phyloP scores from a whole-genome alignment of 2,888 invertebrate genomes.

The Hermaeophaga mercurialis region DNA sequence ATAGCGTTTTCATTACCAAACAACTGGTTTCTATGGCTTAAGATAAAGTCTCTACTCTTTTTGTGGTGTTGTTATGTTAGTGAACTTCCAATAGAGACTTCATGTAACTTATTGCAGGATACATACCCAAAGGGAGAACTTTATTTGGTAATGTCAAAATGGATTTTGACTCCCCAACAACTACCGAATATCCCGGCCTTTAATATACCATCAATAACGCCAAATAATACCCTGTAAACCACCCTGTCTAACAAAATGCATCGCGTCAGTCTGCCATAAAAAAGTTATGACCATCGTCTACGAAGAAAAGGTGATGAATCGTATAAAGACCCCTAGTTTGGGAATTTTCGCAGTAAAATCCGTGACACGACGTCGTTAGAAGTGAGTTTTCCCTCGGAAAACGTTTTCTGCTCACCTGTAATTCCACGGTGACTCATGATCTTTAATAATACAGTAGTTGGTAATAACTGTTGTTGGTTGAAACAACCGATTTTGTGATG shows the following conservation, averaged over 20 bases:
- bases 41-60: too few relatives aligned
- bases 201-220: constrained; percentile 4
- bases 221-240: constrained; percentile 10
- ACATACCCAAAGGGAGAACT: too few relatives aligned
- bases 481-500: constrained; percentile 38
- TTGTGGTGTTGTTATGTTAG: too few relatives aligned
- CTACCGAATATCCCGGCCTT: too few relatives aligned
- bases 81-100: too few relatives aligned
- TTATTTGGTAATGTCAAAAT: too few relatives aligned
- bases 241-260: constrained; percentile 17
- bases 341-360: constrained; percentile 35
- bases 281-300: constrained; percentile 26
- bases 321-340: constrained; percentile 30
- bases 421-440: constrained; percentile 48
- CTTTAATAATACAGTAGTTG: constrained; percentile 46
- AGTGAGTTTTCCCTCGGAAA: constrained; percentile 22
- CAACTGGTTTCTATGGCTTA: too few relatives aligned
- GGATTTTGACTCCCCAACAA: too few relatives aligned
- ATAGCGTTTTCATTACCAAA: too few relatives aligned
- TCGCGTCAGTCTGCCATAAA: constrained; percentile 23
- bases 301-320: constrained; percentile 29
- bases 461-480: constrained; percentile 45
- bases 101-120: too few relatives aligned
- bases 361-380: constrained; percentile 45
- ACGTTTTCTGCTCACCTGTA: constrained; percentile 43